Base-by-base conservation (phyloP, 2,797 vertebrate species). In the Aeoliscus strigatus region DNA sequence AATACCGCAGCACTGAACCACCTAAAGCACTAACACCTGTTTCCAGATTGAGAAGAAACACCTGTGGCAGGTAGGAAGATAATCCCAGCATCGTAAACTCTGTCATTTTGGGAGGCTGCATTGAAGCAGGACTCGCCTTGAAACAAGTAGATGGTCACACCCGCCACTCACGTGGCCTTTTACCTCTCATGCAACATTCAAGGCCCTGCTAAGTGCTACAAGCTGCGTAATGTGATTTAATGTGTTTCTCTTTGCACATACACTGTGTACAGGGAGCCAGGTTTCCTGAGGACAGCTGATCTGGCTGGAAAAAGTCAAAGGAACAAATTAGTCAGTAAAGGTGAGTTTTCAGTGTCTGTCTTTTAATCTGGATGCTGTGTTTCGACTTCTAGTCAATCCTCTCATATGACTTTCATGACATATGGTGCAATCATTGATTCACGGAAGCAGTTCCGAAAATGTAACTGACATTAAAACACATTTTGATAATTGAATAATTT, bases 221-320 rank as follows among this genome's bases (percentile, higher is more conserved):
- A 39, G 39, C 30, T 21, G 11, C 37, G 34, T 35, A 39, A 43
- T 55, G 34, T 58, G 9, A 55, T 51, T 40, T 65, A 40, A 68
- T 46, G 21, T 12, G 3, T 57, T 14, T 67, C 28, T 79, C 15
- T 63, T 27, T 81, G 44, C 67, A 18, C 27, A 4, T 35, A 32
- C 16, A n/a, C 6, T 69, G 21, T 52, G 77, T 81, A 51, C 83
- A 94, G 91, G 44, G 70, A 82, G 31, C 72, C 72, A 8, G 66
- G 35, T 34, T 29, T 29, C 1, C 75, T 73, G 26, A 68, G 24
- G 5, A 17, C 55, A 2, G 12, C 61, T 39, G 73, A 88, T 26
- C 51, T 67, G 34, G 79, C 76, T 18, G 54, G 77, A 32, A 66
- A 47, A 8, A 45, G 53, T 0, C 5, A 39, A 26, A 50, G 46